These are phyloP conservation scores for Cosmia pyralina DNA, from an alignment of 2,888 invertebrate genomes.

Conservation along the genomic window DNA sequence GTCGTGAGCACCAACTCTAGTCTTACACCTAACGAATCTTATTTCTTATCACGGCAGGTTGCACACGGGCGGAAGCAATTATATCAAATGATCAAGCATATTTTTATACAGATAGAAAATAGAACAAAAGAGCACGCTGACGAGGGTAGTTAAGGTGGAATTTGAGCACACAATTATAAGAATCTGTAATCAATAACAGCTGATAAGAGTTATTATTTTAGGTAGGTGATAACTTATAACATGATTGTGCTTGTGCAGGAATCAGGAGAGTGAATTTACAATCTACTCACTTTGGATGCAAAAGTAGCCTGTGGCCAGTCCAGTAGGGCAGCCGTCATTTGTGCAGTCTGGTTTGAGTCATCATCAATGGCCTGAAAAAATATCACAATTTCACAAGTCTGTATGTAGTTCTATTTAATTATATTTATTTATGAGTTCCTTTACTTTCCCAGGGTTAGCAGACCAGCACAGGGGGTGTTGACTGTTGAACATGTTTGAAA, in stretches of 20 bases:
- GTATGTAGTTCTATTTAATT: not conserved
- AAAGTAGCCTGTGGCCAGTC: slow-evolving; percentile 99
- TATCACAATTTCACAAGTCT: slow-evolving; percentile 12
- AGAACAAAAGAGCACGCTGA: too few species aligned
- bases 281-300: slow-evolving; percentile 94
- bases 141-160: too few species aligned
- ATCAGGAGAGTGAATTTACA: not conserved
- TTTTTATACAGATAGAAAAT: too few species aligned
- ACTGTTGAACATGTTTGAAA: slow-evolving; percentile 28
- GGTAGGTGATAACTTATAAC: not conserved
- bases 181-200: not conserved
- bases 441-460: slow-evolving; percentile 20
- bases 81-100: too few species aligned
- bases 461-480: not conserved
- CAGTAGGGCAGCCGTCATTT: slow-evolving; percentile 98
- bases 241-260: too few species aligned
- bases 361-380: slow-evolving; percentile 97
- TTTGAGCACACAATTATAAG: not conserved
- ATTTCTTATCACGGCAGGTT: too few species aligned
- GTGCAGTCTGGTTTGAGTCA: slow-evolving; percentile 99
- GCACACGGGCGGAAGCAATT: too few species aligned
- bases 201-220: slow-evolving; percentile 14
- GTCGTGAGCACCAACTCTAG: too few species aligned
- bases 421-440: not conserved
- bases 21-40: too few species aligned